Conservation (phyloP, 2,888 invertebrate species). For the Sphecodes monilicornis region DNA sequence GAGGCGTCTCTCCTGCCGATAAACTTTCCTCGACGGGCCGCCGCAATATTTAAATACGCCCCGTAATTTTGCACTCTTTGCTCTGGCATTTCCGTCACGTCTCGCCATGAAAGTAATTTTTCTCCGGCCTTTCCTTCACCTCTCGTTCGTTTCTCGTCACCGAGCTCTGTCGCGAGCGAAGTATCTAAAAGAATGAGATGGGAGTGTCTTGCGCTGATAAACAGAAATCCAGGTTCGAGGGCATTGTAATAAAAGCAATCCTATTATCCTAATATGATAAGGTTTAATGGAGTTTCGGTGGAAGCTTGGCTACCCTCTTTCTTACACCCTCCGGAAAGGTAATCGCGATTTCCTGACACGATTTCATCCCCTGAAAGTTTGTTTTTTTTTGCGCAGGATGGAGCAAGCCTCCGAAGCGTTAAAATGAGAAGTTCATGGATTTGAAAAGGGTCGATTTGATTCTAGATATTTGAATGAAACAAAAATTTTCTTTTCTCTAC, state of each 20-base stretch:
- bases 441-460: background rate
- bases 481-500: background rate
- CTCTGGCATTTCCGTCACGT: constrained; percentile 71
- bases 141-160: constrained; percentile 44
- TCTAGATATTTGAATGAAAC: background rate
- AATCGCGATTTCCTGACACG: constrained; percentile 25
- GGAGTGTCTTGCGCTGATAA: constrained; percentile 77
- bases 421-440: background rate
- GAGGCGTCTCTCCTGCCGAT: constrained; percentile 43
- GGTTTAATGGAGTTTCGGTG: constrained; percentile 72
- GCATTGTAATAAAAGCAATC: constrained; percentile 75
- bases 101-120: constrained; percentile 66
- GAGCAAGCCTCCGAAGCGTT: background rate
- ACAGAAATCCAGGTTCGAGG: constrained; percentile 73
- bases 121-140: constrained; percentile 37
- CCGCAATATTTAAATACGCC: constrained; percentile 68
- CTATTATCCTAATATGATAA: constrained; percentile 75
- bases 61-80: constrained; percentile 68
- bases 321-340: constrained; percentile 24
- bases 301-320: constrained; percentile 28
- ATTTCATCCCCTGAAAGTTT: constrained; percentile 7
- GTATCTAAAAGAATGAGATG: constrained; percentile 55
- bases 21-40: constrained; percentile 56
- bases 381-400: background rate
- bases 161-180: constrained; percentile 24